Conservation (phyloP, 2,797 vertebrate species). For the Typhlichthys subterraneus region DNA sequence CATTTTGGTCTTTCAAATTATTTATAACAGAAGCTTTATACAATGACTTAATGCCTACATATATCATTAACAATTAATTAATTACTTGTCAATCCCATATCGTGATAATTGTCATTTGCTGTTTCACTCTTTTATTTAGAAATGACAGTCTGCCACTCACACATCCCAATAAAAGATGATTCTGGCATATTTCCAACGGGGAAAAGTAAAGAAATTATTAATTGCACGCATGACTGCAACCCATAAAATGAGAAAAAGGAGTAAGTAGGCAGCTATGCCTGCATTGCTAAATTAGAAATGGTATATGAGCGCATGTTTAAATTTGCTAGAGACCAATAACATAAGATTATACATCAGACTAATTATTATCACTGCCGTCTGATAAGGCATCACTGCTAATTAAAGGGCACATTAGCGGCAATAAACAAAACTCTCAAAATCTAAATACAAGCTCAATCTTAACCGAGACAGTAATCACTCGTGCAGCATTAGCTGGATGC, state of each 20-base stretch:
- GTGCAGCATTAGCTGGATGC: constrained; percentile 2
- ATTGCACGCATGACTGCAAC: constrained; percentile 42
- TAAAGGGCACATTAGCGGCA: background rate
- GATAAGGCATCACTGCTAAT: background rate
- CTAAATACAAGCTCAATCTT: background rate
- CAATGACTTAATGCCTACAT: constrained; percentile 53
- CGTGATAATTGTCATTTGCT: constrained; percentile 63
- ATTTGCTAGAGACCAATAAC: background rate
- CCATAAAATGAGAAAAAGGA: constrained; percentile 27
- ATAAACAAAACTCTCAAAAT: background rate
- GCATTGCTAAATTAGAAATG: constrained; percentile 14
- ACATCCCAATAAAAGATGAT: constrained; percentile 53
- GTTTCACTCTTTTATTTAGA: constrained; percentile 47
- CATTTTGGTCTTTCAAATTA: constrained; percentile 45
- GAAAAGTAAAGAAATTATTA: constrained; percentile 42
- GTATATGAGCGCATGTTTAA: too few relatives aligned
- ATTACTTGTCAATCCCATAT: constrained; percentile 69
- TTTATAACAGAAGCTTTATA: constrained; percentile 49
- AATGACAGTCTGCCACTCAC: constrained; percentile 54
- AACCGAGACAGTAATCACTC: constrained; percentile 7
- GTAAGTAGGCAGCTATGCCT: constrained; percentile 5
- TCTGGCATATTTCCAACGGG: constrained; percentile 52
- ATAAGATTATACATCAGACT: background rate
- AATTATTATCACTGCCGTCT: background rate
- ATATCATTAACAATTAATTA: constrained; percentile 66